A percentile compares a stretch with the other conserved stretches of the same genome.
phyloP scores from a whole-genome alignment of 2,888 invertebrate species.

The Phalangium opilio region DNA sequence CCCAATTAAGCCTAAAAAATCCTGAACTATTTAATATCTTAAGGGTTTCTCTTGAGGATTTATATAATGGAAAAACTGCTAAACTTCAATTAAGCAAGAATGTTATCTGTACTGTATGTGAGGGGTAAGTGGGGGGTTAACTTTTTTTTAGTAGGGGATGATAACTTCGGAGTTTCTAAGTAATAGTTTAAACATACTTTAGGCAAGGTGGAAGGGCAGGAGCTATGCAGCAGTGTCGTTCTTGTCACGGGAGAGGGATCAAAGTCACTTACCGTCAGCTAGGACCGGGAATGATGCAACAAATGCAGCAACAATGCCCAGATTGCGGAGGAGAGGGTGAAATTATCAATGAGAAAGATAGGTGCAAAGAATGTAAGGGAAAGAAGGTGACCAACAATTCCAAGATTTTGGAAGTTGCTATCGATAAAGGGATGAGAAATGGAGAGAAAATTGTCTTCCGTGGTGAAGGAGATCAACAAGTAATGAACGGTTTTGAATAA shows the following conservation, averaged over 20 bases:
- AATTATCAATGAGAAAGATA: slow-evolving; percentile 61
- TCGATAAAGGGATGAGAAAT: slow-evolving; percentile 78
- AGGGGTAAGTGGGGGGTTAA: slow-evolving; percentile 53
- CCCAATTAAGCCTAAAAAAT: slow-evolving; percentile 20
- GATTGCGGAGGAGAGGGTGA: slow-evolving; percentile 37
- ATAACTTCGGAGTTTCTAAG: no score
- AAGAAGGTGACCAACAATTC: slow-evolving; percentile 66
- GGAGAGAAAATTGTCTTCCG: slow-evolving; percentile 69
- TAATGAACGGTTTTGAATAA: slow-evolving; percentile 26
- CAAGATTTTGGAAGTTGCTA: slow-evolving; percentile 68
- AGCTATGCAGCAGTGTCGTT: slow-evolving; percentile 46
- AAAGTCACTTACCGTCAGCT: slow-evolving; percentile 58
- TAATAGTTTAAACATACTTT: no score
- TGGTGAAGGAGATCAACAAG: slow-evolving; percentile 74
- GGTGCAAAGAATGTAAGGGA: slow-evolving; percentile 65
- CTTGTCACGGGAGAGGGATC: slow-evolving; percentile 61
- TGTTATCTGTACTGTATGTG: slow-evolving; percentile 58
- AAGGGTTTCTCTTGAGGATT: slow-evolving; percentile 69
- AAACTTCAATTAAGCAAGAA: slow-evolving; percentile 68
- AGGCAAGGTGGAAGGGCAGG: slow-evolving; percentile 52
- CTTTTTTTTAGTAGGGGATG: no score
- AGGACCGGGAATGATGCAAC: slow-evolving; percentile 42
- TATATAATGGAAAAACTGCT: slow-evolving; percentile 75
- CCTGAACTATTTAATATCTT: slow-evolving; percentile 17
- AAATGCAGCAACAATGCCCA: slow-evolving; percentile 28